These are phyloP conservation scores for Scaptomyza parva DNA, from an alignment of 2,888 invertebrate genomes.

Conservation along the genomic window DNA sequence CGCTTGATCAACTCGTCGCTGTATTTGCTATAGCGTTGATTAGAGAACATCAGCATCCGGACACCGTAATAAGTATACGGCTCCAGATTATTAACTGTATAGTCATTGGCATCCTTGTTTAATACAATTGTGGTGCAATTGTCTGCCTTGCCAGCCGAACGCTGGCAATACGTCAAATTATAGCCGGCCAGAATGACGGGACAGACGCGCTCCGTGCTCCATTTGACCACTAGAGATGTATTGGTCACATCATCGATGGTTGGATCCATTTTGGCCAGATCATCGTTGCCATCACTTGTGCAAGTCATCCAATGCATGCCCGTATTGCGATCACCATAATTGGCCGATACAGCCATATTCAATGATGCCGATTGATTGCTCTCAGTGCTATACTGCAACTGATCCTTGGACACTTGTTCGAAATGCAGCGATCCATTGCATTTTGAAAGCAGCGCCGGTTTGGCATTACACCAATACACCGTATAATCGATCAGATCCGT, in stretches of 20 bases:
- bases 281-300: slow-evolving; percentile 76
- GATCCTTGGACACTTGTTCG: slow-evolving; percentile 85
- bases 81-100: slow-evolving; percentile 87
- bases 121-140: slow-evolving; percentile 60
- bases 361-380: slow-evolving; percentile 86
- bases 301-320: slow-evolving; percentile 95
- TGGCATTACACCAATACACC: slow-evolving; percentile 91
- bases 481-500: slow-evolving; percentile 89
- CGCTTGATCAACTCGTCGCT: slow-evolving; percentile 87
- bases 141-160: slow-evolving; percentile 52
- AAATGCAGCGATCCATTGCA: slow-evolving; percentile 88
- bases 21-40: slow-evolving; percentile 86
- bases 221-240: slow-evolving; percentile 87
- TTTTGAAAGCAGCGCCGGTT: slow-evolving; percentile 86
- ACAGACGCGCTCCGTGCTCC: slow-evolving; percentile 92
- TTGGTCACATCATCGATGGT: slow-evolving; percentile 62
- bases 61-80: slow-evolving; percentile 92
- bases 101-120: slow-evolving; percentile 77
- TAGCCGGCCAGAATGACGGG: slow-evolving; percentile 90
- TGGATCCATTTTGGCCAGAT: slow-evolving; percentile 82
- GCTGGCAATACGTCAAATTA: slow-evolving; percentile 89
- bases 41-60: slow-evolving; percentile 88
- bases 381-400: slow-evolving; percentile 83
- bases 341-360: slow-evolving; percentile 92
- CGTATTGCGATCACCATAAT: slow-evolving; percentile 89